Conservation (phyloP, 1,140 invertebrate species). For the Marisa cornuarietis region DNA sequence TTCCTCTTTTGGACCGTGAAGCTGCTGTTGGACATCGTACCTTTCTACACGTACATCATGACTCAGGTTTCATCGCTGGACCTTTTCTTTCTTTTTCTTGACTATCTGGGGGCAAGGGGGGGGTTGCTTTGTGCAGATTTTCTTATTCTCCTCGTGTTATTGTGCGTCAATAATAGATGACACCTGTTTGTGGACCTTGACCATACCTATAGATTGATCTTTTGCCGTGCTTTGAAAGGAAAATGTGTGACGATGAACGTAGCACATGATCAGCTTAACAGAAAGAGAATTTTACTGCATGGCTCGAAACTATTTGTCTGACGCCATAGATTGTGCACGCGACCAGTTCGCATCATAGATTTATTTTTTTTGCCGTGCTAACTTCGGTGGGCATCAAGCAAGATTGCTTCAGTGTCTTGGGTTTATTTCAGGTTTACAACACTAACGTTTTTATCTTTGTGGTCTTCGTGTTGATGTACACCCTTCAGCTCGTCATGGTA, state of each 20-base stretch:
- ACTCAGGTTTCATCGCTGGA: constrained; percentile 1
- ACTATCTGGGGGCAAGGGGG: not conserved
- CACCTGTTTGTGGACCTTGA: no score
- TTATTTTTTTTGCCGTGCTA: no score
- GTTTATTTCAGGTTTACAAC: constrained; percentile 13
- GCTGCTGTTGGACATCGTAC: not conserved
- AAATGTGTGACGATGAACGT: not conserved
- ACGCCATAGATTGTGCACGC: no score
- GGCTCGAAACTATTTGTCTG: no score
- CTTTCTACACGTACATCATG: constrained; percentile 15
- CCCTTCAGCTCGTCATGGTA: not conserved
- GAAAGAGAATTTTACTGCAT: no score
- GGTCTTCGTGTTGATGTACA: constrained; percentile 15
- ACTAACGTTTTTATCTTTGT: constrained; percentile 13
- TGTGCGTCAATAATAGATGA: not conserved
- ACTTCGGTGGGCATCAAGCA: no score
- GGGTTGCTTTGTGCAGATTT: not conserved
- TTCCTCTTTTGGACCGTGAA: constrained; percentile 17
- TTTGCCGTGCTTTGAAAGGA: no score
- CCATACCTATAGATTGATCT: no score
- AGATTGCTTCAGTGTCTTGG: not conserved
- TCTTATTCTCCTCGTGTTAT: not conserved
- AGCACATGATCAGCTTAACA: no score
- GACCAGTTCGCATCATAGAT: no score
- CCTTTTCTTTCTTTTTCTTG: no score